These are phyloP conservation scores for Drosophila auraria DNA, from an alignment of 1,140 invertebrate species.

Conservation along the genomic window DNA sequence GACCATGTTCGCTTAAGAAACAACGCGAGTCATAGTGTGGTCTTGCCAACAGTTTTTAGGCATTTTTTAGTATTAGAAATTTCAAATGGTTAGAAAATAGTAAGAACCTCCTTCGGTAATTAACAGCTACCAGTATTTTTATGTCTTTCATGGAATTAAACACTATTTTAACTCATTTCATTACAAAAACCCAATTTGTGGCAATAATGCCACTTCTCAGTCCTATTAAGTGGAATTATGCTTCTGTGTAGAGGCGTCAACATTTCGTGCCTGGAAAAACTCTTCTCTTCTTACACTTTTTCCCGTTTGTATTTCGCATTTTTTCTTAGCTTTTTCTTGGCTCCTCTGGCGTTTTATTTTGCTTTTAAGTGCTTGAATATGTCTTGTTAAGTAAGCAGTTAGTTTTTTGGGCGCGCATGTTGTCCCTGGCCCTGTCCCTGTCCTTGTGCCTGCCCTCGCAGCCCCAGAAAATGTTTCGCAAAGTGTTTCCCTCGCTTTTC, in stretches of 20 bases:
- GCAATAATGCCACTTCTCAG: slow-evolving; percentile 2
- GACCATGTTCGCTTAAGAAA: background rate
- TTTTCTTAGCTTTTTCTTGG: slow-evolving; percentile 1
- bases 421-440: slow-evolving; percentile 31
- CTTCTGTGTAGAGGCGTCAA: slow-evolving; percentile 10
- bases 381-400: slow-evolving; percentile 83
- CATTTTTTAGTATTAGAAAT: background rate
- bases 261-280: background rate
- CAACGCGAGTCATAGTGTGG: background rate
- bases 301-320: background rate
- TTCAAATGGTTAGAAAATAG: too few species aligned
- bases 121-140: background rate
- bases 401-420: slow-evolving; percentile 69
- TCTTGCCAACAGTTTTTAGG: background rate
- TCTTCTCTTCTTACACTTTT: background rate
- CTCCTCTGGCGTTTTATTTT: slow-evolving; percentile 65
- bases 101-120: too few species aligned
- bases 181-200: slow-evolving; percentile 5
- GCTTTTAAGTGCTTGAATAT: slow-evolving; percentile 82
- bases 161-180: background rate
- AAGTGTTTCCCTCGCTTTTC: slow-evolving; percentile 38
- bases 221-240: slow-evolving; percentile 5
- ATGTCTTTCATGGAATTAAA: background rate
- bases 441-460: slow-evolving; percentile 9
- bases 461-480: slow-evolving; percentile 41